Conservation (phyloP, 2,888 invertebrate genomes). For the Caenorhabditis sulstoni region DNA sequence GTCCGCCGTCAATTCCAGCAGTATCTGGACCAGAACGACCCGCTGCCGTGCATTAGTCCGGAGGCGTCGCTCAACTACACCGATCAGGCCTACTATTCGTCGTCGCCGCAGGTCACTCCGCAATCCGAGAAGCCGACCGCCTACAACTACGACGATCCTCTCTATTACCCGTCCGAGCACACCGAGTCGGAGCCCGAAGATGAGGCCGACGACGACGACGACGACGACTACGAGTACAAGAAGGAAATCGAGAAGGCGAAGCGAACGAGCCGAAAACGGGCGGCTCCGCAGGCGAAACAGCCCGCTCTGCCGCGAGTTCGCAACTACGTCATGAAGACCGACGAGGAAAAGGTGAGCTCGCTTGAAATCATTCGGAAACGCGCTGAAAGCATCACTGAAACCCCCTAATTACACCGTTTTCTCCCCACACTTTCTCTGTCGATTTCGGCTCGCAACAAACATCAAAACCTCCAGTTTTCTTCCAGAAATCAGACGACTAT, state of each 20-base stretch:
- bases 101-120: neutral
- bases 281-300: neutral
- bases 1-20: no score
- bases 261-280: neutral
- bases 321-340: neutral
- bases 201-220: neutral
- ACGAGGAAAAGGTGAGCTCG: constrained; percentile 15
- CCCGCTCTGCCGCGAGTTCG: neutral
- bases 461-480: neutral
- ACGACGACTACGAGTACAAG: neutral
- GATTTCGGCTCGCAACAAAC: neutral
- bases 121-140: no score
- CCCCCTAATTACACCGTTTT: no score
- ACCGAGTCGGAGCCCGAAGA: neutral
- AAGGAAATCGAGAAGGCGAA: neutral
- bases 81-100: neutral
- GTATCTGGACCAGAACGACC: neutral
- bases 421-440: no score
- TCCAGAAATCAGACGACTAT: neutral
- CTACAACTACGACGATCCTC: no score
- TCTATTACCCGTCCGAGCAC: neutral
- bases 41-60: neutral
- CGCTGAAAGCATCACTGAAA: no score
- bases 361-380: no score
- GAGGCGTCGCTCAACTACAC: neutral